phyloP scores from a whole-genome alignment of 2,113 vertebrate species.

The Eidolon helvum region DNA sequence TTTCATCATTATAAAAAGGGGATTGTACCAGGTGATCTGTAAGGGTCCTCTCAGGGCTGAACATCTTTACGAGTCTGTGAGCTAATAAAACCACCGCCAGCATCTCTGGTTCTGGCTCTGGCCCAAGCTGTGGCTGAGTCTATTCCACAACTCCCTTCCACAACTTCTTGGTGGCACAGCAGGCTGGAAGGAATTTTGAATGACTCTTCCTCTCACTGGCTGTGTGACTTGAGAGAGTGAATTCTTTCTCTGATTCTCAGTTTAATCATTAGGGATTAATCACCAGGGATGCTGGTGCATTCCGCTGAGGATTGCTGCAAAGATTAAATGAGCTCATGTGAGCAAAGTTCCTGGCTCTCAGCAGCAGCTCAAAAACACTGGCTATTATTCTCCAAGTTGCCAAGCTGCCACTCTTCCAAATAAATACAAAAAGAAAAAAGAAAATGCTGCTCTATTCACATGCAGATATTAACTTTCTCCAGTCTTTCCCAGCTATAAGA shows the following conservation, averaged over 20 bases:
- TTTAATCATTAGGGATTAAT: background rate
- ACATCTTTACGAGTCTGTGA: too few species aligned
- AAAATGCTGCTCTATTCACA: background rate
- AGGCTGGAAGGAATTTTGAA: background rate
- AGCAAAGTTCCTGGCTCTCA: background rate
- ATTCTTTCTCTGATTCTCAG: background rate
- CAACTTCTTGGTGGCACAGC: accelerated
- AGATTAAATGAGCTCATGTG: background rate
- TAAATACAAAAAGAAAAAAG: background rate
- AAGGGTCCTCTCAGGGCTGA: background rate
- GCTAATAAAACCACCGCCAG: background rate
- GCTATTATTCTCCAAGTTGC: background rate
- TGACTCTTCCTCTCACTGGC: background rate
- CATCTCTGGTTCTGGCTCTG: accelerated
- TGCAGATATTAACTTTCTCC: background rate
- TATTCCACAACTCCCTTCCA: background rate
- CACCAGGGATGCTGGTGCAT: background rate
- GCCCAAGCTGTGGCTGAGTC: background rate
- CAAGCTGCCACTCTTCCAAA: background rate
- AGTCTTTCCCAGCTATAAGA: background rate
- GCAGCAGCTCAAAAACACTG: background rate
- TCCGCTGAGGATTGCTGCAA: background rate
- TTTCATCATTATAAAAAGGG: background rate
- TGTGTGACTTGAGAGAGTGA: background rate
- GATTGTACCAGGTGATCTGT: background rate